Conservation (phyloP, 2,113 vertebrate genomes). For the Falcunculus frontatus region DNA sequence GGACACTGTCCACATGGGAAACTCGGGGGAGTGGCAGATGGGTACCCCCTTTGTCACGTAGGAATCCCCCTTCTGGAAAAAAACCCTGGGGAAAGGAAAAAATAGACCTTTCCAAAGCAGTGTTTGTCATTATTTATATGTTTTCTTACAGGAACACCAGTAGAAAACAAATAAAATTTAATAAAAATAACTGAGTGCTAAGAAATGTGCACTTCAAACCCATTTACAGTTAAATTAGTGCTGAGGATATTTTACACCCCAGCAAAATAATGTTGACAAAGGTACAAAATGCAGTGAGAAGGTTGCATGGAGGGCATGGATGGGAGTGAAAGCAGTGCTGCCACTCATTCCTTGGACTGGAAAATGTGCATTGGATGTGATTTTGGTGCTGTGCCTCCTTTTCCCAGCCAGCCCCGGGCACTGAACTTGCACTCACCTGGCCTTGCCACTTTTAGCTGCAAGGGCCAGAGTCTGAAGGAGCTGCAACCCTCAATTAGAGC, state of each 20-base stretch:
- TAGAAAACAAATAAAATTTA: neutral
- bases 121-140: neutral
- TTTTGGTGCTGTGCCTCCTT: accelerated
- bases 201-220: accelerated
- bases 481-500: neutral
- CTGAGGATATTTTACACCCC: neutral
- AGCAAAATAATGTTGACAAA: neutral
- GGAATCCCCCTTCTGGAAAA: accelerated
- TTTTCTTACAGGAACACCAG: neutral
- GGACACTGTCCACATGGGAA: accelerated
- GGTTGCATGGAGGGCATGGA: accelerated
- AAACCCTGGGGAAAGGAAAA: neutral
- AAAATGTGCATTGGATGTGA: neutral
- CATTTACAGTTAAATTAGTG: neutral
- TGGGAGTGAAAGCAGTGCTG: neutral
- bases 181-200: accelerated
- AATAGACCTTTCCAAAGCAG: neutral
- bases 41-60: accelerated
- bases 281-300: neutral
- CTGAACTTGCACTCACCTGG: neutral
- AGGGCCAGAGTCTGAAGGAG: neutral
- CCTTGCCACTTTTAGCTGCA: neutral
- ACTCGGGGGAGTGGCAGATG: accelerated
- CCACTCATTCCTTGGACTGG: neutral
- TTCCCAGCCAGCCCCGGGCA: neutral